phyloP scores from a whole-genome alignment of 2,888 invertebrate species.

The Malthinus flaveolus region DNA sequence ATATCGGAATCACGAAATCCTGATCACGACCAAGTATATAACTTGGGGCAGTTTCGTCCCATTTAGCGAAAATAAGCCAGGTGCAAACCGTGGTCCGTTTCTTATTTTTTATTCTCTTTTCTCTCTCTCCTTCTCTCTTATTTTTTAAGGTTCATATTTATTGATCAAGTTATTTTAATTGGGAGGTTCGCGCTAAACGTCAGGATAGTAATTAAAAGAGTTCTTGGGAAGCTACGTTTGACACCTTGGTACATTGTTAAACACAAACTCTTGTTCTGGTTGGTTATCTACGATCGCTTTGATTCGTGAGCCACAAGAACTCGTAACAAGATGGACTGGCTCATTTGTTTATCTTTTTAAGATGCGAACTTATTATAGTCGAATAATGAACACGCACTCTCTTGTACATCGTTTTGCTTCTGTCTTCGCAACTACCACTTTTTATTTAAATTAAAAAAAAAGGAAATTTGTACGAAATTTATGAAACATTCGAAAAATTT shows the following conservation, averaged over 20 bases:
- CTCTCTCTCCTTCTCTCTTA: background rate
- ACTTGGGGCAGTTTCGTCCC: slow-evolving; percentile 29
- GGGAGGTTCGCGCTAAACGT: slow-evolving; percentile 54
- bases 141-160: slow-evolving; percentile 42
- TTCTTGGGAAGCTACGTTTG: slow-evolving; percentile 53
- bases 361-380: slow-evolving; percentile 50
- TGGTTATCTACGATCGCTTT: slow-evolving; percentile 47
- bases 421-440: background rate
- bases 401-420: slow-evolving; percentile 36
- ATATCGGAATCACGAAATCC: slow-evolving; percentile 51
- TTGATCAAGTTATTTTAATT: slow-evolving; percentile 53
- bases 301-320: slow-evolving; percentile 50
- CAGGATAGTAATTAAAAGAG: slow-evolving; percentile 55
- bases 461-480: too few species aligned
- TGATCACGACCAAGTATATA: slow-evolving; percentile 37
- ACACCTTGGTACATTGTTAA: slow-evolving; percentile 56
- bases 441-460: background rate
- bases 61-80: slow-evolving; percentile 25
- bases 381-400: slow-evolving; percentile 51
- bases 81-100: slow-evolving; percentile 28
- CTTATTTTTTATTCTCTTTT: background rate
- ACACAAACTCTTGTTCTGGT: slow-evolving; percentile 44
- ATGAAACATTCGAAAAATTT: slow-evolving; percentile 4
- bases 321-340: slow-evolving; percentile 51
- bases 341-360: slow-evolving; percentile 52